Base-by-base conservation (phyloP, 2,888 invertebrate genomes). In the Deilephila porcellus region DNA sequence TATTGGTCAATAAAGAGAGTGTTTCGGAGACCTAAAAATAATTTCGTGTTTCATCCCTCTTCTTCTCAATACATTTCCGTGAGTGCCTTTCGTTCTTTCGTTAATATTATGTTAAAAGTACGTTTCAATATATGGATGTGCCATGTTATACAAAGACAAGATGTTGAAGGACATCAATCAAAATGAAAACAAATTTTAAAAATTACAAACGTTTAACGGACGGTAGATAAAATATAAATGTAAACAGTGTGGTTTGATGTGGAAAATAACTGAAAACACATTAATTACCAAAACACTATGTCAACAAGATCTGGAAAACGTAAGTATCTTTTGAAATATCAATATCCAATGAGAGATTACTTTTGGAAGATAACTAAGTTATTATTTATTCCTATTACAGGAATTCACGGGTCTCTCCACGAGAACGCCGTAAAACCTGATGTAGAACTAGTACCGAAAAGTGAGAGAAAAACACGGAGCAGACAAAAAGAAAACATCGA, bases 301-400 rank as follows among this genome's bases (percentile, higher is more conserved):
- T 90, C 93, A 76, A 94, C 93, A 4, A 89, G 93, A 84, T 93
- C 93, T 73, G 91, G 93, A 60, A 94, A 91, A 88, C 87, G 94
- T 94, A 86, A 90, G 92, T 90, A 75, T 52, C 71, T 53, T 37
- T 0, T 34, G 6, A 45, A 34, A 32, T 37, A 25, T 37, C n/a
- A 71, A 14, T 72, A 56, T 5, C 19, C 6, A 32, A 25, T 37
- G 60, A 45, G 37, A 64, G 19, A 25, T 52, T 17, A 11, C 11
- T 19, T 20, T 20, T 19, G 25, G 6, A 25, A 19, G n/a, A n/a
- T 20, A 4, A 32, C 6, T 60, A 45, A 19, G 37, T 14, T 73
- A 14, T 4, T 45, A 45, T 72, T 60, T 71, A 74, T 71, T 62
- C 73, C 73, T 25, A 63, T 90, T 90, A 75, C 82, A 93, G 93